Conservation (phyloP, 2,888 invertebrate genomes). For the Cantharis nigra region DNA sequence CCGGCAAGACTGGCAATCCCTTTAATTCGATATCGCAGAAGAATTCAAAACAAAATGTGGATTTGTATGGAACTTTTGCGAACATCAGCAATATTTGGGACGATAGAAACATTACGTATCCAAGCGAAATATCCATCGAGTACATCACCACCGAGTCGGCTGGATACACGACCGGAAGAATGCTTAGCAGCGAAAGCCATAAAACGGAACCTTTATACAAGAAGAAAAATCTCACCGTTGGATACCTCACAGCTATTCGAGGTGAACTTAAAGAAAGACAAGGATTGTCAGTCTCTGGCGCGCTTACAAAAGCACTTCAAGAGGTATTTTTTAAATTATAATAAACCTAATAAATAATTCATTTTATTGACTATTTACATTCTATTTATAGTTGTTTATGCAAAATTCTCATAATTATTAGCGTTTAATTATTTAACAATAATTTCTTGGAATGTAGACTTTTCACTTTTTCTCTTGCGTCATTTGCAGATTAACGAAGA, state of each 20-base stretch:
- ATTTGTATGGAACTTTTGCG: constrained; percentile 24
- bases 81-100: constrained; percentile 8
- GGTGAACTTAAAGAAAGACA: constrained; percentile 74
- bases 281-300: constrained; percentile 88
- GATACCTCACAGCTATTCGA: constrained; percentile 83
- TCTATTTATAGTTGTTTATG: neutral
- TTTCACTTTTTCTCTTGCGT: neutral
- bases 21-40: constrained; percentile 29
- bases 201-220: constrained; percentile 60
- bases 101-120: constrained; percentile 33
- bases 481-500: constrained; percentile 71
- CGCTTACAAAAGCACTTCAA: constrained; percentile 85
- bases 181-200: constrained; percentile 41
- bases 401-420: neutral
- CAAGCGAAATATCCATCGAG: constrained; percentile 17
- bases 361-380: neutral
- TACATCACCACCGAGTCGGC: constrained; percentile 13
- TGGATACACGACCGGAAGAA: constrained; percentile 21
- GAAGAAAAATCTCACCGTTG: constrained; percentile 72
- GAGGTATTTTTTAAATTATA: constrained; percentile 60
- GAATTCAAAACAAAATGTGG: constrained; percentile 31
- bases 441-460: neutral
- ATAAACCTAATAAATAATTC: neutral
- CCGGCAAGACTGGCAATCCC: constrained; percentile 25
- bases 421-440: neutral